Evolutionary conservation across 1,140 invertebrate genomes (phyloP), one percentile per base, ranked within the genome.

Genomic region (Copidosoma floridanum): DNA sequence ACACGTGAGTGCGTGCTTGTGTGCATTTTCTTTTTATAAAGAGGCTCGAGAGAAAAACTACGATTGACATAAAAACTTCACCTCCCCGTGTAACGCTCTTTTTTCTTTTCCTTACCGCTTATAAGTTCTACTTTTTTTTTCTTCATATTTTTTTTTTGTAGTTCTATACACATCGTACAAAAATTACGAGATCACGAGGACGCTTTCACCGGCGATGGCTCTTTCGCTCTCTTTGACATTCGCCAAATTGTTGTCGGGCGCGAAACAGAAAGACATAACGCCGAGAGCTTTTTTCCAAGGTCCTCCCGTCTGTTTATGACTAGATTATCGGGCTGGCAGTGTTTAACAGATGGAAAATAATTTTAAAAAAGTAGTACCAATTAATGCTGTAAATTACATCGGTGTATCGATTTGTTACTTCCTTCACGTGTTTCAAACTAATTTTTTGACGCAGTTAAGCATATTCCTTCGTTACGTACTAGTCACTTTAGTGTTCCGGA

Each of bases 281-380:
- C 50, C 38, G 11, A 48, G 18, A 58, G 54, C 23, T 47, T 57
- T 24, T n/a, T 8, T 43, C 46, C 41, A 56, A 24, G n/a, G 24
- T 48, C 57, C 43, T 29, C 48, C 26, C 29, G 29, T 73, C 65
- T 58, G 60, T 47, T 69, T 66, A 66, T 74, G 73, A 76, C 74
- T 76, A 76, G 73, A 76, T 74, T 67, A 59, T 70, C 66, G 68
- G 71, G 68, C 68, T 72, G 72, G 65, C 69, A 70, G 64, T 65
- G n/a, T n/a, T n/a, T n/a, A n/a, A n/a, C n/a, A n/a, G n/a, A n/a
- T n/a, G n/a, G n/a, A n/a, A n/a, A n/a, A n/a, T n/a, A n/a, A n/a
- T n/a, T n/a, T n/a, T n/a, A n/a, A n/a, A n/a, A n/a, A n/a, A n/a
- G n/a, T n/a, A n/a, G n/a, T n/a, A n/a, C n/a, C n/a, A n/a, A n/a